phyloP scores from a whole-genome alignment of 64 coral and sea anemone genomes.

The Actinia tenebrosa region DNA sequence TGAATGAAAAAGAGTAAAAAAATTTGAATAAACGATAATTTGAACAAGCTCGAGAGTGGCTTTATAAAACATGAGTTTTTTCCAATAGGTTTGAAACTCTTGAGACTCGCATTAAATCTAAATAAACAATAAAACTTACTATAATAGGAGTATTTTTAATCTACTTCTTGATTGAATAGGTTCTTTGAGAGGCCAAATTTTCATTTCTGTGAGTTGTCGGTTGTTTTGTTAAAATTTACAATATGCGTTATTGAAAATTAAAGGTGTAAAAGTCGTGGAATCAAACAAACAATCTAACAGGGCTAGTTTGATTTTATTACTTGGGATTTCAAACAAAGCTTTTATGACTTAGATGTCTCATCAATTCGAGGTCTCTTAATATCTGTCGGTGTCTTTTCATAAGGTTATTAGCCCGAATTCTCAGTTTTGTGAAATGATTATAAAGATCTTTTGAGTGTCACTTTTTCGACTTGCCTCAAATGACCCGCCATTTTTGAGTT shows the following conservation, averaged over 20 bases:
- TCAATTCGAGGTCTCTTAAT: constrained; percentile 15
- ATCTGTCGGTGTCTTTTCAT: constrained; percentile 18
- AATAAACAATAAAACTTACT: constrained; percentile 10
- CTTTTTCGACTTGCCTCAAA: constrained; percentile 5
- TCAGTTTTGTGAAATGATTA: constrained; percentile 42
- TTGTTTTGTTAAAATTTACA: constrained; percentile 21
- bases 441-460: constrained; percentile 7
- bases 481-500: neutral
- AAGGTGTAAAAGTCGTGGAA: constrained; percentile 9
- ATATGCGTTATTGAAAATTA: neutral
- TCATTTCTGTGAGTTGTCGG: neutral
- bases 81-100: neutral
- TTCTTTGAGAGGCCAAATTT: constrained; percentile 15
- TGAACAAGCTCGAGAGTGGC: neutral
- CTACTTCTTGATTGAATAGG: constrained; percentile 7
- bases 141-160: constrained; percentile 12
- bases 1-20: neutral
- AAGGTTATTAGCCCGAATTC: constrained; percentile 36
- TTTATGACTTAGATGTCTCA: constrained; percentile 8
- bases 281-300: constrained; percentile 2
- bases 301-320: constrained; percentile 10
- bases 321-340: neutral
- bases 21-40: neutral
- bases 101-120: neutral
- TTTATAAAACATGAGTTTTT: neutral